These are phyloP conservation scores for Chalcis sispes DNA, from an alignment of 2,888 invertebrate genomes.

Conservation along the genomic window DNA sequence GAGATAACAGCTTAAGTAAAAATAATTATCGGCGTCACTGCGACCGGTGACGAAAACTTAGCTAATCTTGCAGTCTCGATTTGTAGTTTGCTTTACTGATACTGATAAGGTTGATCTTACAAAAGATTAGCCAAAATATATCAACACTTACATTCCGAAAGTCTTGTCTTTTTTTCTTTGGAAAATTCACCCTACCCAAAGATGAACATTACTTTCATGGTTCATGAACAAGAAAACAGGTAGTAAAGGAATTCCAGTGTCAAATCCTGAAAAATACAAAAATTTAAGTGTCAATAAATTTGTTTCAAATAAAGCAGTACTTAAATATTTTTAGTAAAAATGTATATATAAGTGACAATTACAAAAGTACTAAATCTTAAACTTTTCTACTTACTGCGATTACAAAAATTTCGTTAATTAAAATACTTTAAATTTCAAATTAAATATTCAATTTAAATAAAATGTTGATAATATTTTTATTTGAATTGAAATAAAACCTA, in stretches of 20 bases:
- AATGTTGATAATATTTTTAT: too few species aligned
- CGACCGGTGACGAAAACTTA: not conserved
- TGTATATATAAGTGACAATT: too few species aligned
- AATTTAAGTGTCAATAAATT: conserved; percentile 53
- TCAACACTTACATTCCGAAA: conserved; percentile 44
- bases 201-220: conserved; percentile 47
- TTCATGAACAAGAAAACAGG: conserved; percentile 32
- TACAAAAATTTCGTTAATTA: too few species aligned
- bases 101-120: not conserved
- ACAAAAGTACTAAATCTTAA: too few species aligned
- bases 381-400: too few species aligned
- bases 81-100: not conserved
- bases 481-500: too few species aligned
- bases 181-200: conserved; percentile 46
- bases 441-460: too few species aligned
- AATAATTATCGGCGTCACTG: conserved; percentile 17
- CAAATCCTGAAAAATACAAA: conserved; percentile 55
- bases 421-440: too few species aligned
- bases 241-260: conserved; percentile 30
- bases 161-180: conserved; percentile 6
- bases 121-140: conserved; percentile 7
- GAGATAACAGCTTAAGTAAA: conserved; percentile 7
- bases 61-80: not conserved
- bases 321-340: conserved; percentile 1
- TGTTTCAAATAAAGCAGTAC: conserved; percentile 56